These are phyloP conservation scores for Ostrea edulis DNA, from an alignment of 1,140 invertebrate genomes.

Conservation along the genomic window DNA sequence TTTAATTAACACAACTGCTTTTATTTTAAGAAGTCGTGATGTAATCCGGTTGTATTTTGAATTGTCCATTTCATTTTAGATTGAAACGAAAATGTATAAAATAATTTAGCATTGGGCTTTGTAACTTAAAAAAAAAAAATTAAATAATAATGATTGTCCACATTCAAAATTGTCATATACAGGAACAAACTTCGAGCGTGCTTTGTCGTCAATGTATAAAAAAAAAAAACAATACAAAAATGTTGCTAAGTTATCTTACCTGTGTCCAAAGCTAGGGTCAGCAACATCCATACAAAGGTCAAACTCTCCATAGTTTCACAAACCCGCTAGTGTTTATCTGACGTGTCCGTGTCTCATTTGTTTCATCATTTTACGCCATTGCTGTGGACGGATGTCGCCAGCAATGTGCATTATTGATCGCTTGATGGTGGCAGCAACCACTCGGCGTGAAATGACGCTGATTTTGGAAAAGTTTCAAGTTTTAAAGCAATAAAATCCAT, in stretches of 20 bases:
- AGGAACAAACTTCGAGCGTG: too few relatives aligned
- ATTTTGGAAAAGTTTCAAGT: conserved; percentile 18
- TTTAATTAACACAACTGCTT: too few relatives aligned
- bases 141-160: too few relatives aligned
- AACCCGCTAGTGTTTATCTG: not conserved
- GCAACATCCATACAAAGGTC: not conserved
- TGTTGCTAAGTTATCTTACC: not conserved
- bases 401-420: not conserved
- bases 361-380: not conserved
- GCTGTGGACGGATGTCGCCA: not conserved
- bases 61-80: too few relatives aligned
- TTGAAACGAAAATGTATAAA: too few relatives aligned
- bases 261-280: not conserved
- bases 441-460: not conserved
- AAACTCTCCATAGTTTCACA: not conserved
- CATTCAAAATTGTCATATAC: too few relatives aligned
- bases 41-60: too few relatives aligned
- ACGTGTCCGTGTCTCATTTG: too few relatives aligned
- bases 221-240: not conserved
- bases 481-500: not conserved
- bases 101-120: too few relatives aligned
- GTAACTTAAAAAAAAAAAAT: too few relatives aligned
- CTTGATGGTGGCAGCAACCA: not conserved
- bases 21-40: too few relatives aligned
- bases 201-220: not conserved